Conservation (phyloP, 2,113 vertebrate species). For the Monopterus albus region DNA sequence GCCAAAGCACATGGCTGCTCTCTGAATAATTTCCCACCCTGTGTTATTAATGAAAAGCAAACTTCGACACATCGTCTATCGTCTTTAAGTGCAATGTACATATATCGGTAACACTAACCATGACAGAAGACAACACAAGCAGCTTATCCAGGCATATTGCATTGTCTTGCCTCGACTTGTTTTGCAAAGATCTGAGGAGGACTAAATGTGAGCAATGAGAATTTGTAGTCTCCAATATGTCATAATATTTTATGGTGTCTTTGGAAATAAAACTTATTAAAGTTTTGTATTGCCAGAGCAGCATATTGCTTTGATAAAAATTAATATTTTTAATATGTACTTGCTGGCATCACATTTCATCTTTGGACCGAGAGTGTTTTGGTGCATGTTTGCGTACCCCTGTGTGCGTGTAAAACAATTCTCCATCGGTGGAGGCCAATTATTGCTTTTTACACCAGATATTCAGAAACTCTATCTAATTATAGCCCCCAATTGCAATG, state of each 20-base stretch:
- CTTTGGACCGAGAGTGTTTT: slow-evolving; percentile 1
- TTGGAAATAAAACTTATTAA: slow-evolving; percentile 60
- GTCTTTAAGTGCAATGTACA: slow-evolving; percentile 53
- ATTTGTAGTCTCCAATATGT: slow-evolving; percentile 50
- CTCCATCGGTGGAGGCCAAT: slow-evolving; percentile 35
- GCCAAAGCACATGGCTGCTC: not conserved
- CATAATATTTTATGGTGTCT: slow-evolving; percentile 62
- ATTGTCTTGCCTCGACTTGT: slow-evolving; percentile 31
- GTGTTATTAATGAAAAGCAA: slow-evolving; percentile 40
- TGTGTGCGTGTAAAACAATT: slow-evolving; percentile 31
- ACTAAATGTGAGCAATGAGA: slow-evolving; percentile 54
- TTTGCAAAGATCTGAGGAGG: slow-evolving; percentile 49
- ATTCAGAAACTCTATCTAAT: slow-evolving; percentile 61
- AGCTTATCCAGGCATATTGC: slow-evolving; percentile 44
- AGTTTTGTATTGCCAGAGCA: slow-evolving; percentile 21
- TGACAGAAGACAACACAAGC: slow-evolving; percentile 41
- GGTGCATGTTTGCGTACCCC: slow-evolving; percentile 1
- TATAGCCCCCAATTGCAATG: slow-evolving; percentile 50
- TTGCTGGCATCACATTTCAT: slow-evolving; percentile 3
- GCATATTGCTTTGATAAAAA: slow-evolving; percentile 53
- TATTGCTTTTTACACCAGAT: slow-evolving; percentile 58
- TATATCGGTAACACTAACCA: slow-evolving; percentile 50
- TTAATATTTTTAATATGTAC: slow-evolving; percentile 51
- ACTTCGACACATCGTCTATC: slow-evolving; percentile 20
- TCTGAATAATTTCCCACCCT: slow-evolving; percentile 19